Conservation (phyloP, 2,113 vertebrate genomes). For the Tretioscincus oriximinensis region DNA sequence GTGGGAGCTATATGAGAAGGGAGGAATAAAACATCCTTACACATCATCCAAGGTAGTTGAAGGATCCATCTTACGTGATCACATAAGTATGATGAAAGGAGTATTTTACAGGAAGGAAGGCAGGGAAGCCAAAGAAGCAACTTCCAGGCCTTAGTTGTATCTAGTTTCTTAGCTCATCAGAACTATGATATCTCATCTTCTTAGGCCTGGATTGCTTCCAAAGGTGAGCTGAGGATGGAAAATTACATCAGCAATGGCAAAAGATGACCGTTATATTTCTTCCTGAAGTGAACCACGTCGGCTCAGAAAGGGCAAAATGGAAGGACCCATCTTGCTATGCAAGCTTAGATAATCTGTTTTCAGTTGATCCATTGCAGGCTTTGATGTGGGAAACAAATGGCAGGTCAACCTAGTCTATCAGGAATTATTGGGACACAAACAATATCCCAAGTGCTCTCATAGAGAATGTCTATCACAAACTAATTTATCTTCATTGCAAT, state of each 20-base stretch:
- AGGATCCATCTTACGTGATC: not conserved
- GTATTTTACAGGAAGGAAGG: constrained; percentile 11
- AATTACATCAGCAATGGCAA: not conserved
- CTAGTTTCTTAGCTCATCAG: not conserved
- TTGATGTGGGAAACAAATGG: not conserved
- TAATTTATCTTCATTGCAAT: not conserved
- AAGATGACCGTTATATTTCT: not conserved
- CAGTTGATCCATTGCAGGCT: not conserved
- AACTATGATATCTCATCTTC: constrained; percentile 2
- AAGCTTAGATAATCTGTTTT: constrained; percentile 4
- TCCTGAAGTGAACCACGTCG: not conserved
- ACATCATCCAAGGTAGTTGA: not conserved
- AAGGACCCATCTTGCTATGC: constrained; percentile 3
- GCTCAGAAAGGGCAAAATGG: accelerated
- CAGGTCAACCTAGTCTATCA: not conserved
- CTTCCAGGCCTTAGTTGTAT: not conserved
- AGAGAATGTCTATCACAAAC: not conserved
- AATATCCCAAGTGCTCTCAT: not conserved
- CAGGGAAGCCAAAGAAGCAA: not conserved
- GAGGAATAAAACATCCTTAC: not conserved
- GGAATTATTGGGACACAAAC: not conserved
- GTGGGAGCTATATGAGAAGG: not conserved
- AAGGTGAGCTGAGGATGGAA: not conserved
- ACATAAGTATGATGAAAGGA: not conserved
- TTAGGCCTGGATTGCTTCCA: constrained; percentile 1